Conservation (phyloP, 2,797 vertebrate genomes). For the Eospalax fontanierii region DNA sequence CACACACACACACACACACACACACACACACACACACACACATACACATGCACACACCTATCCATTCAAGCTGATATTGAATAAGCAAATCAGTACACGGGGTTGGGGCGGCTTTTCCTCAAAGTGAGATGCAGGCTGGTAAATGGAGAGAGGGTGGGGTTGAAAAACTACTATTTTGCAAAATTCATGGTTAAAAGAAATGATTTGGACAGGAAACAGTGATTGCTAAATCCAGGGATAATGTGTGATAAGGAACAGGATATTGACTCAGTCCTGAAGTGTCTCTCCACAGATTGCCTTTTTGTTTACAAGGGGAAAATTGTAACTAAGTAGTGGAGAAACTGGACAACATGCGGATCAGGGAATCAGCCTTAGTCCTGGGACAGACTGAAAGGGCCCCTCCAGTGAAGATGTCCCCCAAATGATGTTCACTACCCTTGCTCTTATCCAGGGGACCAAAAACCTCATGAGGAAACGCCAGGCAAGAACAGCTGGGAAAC, state of each 20-base stretch:
- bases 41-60: not conserved
- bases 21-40: not conserved
- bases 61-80: not conserved
- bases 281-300: not conserved
- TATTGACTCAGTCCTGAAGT: not conserved
- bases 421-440: not conserved
- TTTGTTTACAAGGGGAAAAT: not conserved
- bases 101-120: not conserved
- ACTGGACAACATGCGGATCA: not conserved
- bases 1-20: not conserved
- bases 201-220: conserved; percentile 13
- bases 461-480: not conserved
- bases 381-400: not conserved
- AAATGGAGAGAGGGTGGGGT: not conserved
- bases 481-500: not conserved
- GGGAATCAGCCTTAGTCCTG: not conserved
- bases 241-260: not conserved
- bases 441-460: too few species aligned
- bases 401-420: not conserved
- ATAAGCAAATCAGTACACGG: not conserved
- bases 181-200: not conserved
- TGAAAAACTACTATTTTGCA: not conserved
- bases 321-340: not conserved
- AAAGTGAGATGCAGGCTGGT: not conserved
- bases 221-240: not conserved